A percentile compares a stretch with the other conserved stretches of the same genome.
Conservation (phyloP, 2,888 invertebrate genomes). For the Willowsia nigromaculata region DNA sequence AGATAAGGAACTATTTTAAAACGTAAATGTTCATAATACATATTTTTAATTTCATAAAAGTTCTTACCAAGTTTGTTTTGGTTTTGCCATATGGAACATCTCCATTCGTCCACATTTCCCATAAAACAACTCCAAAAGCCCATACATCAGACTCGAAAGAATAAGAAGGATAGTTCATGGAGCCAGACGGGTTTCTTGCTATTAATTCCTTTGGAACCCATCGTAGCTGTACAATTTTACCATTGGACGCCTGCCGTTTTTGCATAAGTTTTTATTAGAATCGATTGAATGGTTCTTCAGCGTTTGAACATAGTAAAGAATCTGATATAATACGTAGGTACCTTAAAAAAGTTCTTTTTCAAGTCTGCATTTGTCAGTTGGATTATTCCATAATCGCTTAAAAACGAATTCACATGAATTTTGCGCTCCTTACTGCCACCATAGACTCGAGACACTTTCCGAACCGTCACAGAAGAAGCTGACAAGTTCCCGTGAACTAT, state of each 20-base stretch:
- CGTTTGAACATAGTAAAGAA: too few relatives aligned
- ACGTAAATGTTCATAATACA: too few relatives aligned
- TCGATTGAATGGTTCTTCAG: too few relatives aligned
- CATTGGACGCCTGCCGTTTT: constrained; percentile 38
- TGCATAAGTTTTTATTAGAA: too few relatives aligned
- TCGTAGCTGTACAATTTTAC: constrained; percentile 53
- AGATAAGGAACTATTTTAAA: not conserved
- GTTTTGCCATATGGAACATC: constrained; percentile 38
- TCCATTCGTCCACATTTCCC: constrained; percentile 59
- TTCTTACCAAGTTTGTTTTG: not conserved
- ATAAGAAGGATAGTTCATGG: not conserved
- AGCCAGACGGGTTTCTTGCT: too few relatives aligned
- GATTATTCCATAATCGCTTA: constrained; percentile 67
- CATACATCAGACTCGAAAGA: constrained; percentile 55
- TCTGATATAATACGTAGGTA: too few relatives aligned
- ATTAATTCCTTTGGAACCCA: constrained; percentile 71
- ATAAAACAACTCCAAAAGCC: constrained; percentile 55
- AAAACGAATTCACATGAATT: constrained; percentile 42
- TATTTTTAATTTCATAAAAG: too few relatives aligned
- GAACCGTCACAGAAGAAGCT: constrained; percentile 49
- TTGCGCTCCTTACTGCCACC: not conserved
- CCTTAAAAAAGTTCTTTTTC: not conserved
- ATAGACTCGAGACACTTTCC: not conserved
- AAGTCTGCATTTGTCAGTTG: constrained; percentile 1
- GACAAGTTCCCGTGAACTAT: constrained; percentile 56